Evolutionary conservation across 2,113 vertebrate genomes (phyloP), one percentile per base, ranked within the genome.

Genomic region (Clarias macrocephalus): DNA sequence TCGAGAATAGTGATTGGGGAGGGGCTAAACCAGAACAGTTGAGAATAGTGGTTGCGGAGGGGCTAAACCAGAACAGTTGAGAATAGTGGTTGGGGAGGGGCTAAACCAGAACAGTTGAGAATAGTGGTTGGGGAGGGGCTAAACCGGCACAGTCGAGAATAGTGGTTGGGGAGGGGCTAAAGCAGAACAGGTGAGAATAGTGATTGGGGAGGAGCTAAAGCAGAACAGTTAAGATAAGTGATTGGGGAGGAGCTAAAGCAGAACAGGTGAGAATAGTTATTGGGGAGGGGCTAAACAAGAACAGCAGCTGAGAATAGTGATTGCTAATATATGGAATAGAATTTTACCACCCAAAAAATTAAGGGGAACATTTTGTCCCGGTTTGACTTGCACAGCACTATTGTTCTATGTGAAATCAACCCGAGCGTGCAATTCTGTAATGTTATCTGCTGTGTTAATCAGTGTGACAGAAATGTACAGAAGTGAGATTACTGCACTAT

Each of bases 401-500:
- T 9, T 59, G 54, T 60, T 80, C 13, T 19, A 30, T 30, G 48
- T 56, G 48, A 70, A 33, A 16, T 56, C 16, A 28, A 21, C 30
- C 37, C 65, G 75, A 57, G 25, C 9, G 9, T n/a, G 52, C 42
- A 80, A 80, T 37, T 9, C 56, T 75, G 12, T 5, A 48, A 62
- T 59, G 23, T 19, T 18, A 30, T 30, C 0, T 54, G 30, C 57
- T 86, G 48, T 83, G 70, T 77, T 48, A 11, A 48, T 48, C 84
- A 83, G 63, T 68, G 70, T 70, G 59, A 70, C 23, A 85, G 57
- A 42, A 48, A 75, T 48, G 72, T 23, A 85, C 68, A 88, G 56
- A 75, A 85, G 60, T n/a, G 23, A 62, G 80, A 89, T 89, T 88
- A 86, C 48, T 63, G 33, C 76, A 81, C 70, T 72, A 79, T 86